Conservation (phyloP, 2,888 invertebrate genomes). For the Ephialtes manifestator region DNA sequence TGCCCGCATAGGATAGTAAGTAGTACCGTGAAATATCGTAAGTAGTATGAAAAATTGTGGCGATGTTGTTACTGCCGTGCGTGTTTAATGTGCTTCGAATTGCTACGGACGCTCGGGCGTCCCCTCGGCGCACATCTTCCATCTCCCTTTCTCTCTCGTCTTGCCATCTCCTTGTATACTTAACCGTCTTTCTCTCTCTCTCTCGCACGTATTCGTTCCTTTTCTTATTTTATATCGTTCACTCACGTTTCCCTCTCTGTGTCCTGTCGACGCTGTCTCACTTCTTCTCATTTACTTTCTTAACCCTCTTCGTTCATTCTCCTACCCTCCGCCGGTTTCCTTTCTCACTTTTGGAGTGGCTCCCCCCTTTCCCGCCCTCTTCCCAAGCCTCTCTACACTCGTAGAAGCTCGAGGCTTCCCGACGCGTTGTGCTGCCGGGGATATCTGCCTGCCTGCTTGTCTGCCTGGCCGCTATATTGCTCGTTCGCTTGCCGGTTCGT, state of each 20-base stretch:
- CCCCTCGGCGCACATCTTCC: conserved; percentile 30
- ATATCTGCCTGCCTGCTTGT: conserved; percentile 19
- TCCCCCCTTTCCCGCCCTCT: background rate
- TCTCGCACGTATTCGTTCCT: conserved; percentile 18
- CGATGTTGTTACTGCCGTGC: background rate
- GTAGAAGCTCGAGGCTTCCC: conserved; percentile 17
- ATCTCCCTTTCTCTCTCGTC: conserved; percentile 49
- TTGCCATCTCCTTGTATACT: conserved; percentile 11
- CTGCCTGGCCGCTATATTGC: conserved; percentile 28
- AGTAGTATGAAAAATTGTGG: background rate
- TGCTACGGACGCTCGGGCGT: background rate
- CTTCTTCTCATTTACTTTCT: conserved; percentile 8
- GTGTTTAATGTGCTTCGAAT: background rate
- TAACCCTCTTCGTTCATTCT: conserved; percentile 29
- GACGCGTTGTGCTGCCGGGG: conserved; percentile 12
- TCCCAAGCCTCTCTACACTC: conserved; percentile 1
- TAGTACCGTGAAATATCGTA: background rate
- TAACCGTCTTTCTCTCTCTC: conserved; percentile 3
- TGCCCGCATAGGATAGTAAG: background rate
- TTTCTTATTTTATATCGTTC: conserved; percentile 43
- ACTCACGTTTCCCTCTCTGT: conserved; percentile 6
- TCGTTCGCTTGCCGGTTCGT: conserved; percentile 19
- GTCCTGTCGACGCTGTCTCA: conserved; percentile 4
- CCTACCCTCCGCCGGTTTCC: conserved; percentile 16
- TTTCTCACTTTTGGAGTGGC: conserved; percentile 15